Conservation (phyloP, 2,797 vertebrate species). For the Oophaga sylvatica region DNA sequence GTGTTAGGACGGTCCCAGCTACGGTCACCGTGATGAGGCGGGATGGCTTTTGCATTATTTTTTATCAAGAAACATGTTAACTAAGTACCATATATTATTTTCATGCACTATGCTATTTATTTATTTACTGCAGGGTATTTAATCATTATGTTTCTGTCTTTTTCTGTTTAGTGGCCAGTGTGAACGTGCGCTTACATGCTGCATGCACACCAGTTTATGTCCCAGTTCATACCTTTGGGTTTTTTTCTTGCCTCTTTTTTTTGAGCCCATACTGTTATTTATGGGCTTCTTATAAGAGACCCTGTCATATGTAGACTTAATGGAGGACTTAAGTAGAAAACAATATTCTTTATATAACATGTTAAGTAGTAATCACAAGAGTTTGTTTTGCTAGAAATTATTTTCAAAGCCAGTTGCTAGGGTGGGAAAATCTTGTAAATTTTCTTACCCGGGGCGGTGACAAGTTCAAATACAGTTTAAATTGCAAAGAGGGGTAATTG, state of each 20-base stretch:
- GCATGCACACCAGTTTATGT: too few species aligned
- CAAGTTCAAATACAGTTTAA: conserved; percentile 19
- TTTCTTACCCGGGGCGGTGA: conserved; percentile 1
- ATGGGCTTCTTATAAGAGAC: neutral
- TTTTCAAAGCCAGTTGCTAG: neutral
- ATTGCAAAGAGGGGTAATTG: neutral
- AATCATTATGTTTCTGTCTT: too few species aligned
- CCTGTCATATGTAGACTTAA: neutral
- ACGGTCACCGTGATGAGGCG: too few species aligned
- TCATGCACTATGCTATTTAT: too few species aligned
- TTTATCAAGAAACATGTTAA: too few species aligned
- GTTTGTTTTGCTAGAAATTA: neutral
- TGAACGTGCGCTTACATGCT: too few species aligned
- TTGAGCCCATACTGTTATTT: neutral
- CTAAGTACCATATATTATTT: too few species aligned
- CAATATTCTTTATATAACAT: neutral
- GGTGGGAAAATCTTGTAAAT: neutral
- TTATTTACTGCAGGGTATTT: too few species aligned
- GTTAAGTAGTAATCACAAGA: neutral
- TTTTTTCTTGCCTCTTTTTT: neutral
- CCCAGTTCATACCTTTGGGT: neutral
- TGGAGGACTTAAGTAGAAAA: neutral
- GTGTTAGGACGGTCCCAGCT: too few species aligned
- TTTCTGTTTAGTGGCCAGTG: too few species aligned
- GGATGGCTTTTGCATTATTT: too few species aligned